Percentiles rank a stretch among this genome's conserved stretches.
Conservation (phyloP, 2,888 invertebrate genomes). For the Lithodes maja region DNA sequence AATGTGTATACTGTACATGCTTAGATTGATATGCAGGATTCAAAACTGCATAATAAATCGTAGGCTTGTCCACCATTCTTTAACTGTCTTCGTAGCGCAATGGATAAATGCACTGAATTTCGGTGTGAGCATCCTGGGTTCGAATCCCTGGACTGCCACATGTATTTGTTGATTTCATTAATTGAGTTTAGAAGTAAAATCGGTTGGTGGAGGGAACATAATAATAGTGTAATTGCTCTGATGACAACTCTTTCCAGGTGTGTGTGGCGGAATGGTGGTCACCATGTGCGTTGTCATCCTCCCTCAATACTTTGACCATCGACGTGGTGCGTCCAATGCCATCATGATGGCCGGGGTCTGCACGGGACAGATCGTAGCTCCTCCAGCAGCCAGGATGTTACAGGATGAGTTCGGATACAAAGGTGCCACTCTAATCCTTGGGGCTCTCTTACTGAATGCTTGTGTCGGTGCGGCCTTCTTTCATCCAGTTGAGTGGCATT, state of each 20-base stretch:
- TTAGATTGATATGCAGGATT: too few relatives aligned
- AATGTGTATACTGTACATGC: too few relatives aligned
- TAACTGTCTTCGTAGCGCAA: too few relatives aligned
- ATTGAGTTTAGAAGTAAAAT: too few relatives aligned
- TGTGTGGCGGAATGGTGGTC: slow-evolving; percentile 46
- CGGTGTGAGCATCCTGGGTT: too few relatives aligned
- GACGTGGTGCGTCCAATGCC: slow-evolving; percentile 56
- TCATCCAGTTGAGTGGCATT: slow-evolving; percentile 59
- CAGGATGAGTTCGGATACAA: slow-evolving; percentile 49
- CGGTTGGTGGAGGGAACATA: too few relatives aligned
- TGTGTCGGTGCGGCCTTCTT: slow-evolving; percentile 53
- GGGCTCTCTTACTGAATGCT: slow-evolving; percentile 42
- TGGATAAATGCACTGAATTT: too few relatives aligned
- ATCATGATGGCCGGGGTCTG: slow-evolving; percentile 50
- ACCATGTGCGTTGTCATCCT: slow-evolving; percentile 49
- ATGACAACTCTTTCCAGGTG: slow-evolving; percentile 17
- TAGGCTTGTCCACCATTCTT: too few relatives aligned
- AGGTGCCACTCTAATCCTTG: slow-evolving; percentile 60
- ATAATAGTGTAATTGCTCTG: too few relatives aligned
- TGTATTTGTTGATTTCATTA: too few relatives aligned
- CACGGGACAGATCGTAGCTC: slow-evolving; percentile 42
- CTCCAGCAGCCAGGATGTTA: slow-evolving; percentile 45
- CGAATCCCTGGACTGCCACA: too few relatives aligned
- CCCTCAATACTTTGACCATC: slow-evolving; percentile 55
- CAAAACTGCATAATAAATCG: too few relatives aligned